Evolutionary conservation across 2,113 vertebrate species (phyloP).

Genomic region (Perccottus glenii): DNA sequence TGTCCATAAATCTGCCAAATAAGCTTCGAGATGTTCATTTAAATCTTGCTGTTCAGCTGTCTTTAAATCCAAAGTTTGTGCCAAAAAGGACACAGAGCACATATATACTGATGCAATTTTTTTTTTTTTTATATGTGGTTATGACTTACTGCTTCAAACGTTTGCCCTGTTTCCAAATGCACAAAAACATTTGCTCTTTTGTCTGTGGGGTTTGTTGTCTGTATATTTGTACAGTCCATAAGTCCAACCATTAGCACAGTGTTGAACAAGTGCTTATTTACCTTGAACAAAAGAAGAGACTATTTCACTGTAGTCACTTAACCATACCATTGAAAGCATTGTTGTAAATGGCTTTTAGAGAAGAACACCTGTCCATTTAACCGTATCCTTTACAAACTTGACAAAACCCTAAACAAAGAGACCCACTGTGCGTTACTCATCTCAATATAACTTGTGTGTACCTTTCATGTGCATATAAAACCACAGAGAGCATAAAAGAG

Average conservation of each 20-base stretch:
- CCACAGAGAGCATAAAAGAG: slow-evolving; percentile 56
- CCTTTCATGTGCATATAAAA: slow-evolving; percentile 57
- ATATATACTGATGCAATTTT: not conserved
- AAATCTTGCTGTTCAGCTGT: too few species aligned
- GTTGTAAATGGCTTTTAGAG: slow-evolving; percentile 38
- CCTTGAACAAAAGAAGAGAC: slow-evolving; percentile 34
- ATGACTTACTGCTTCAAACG: not conserved
- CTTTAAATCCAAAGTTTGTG: too few species aligned
- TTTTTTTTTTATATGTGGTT: not conserved
- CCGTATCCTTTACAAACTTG: slow-evolving; percentile 46
- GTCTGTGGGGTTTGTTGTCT: slow-evolving; percentile 3
- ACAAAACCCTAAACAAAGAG: slow-evolving; percentile 55
- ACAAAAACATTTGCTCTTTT: not conserved
- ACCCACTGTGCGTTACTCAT: slow-evolving; percentile 53
- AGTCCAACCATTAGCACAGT: slow-evolving; percentile 53
- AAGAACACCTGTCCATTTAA: slow-evolving; percentile 66
- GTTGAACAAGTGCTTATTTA: slow-evolving; percentile 25
- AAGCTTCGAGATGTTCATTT: not conserved
- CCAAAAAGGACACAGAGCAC: not conserved
- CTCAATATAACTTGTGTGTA: slow-evolving; percentile 52
- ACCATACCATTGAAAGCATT: slow-evolving; percentile 24
- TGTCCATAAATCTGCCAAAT: not conserved
- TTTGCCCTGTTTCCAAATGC: not conserved
- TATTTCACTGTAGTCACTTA: slow-evolving; percentile 36
- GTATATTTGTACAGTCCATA: slow-evolving; percentile 16